Conservation (phyloP, 1,140 invertebrate genomes). For the Drosophila chauvacae region DNA sequence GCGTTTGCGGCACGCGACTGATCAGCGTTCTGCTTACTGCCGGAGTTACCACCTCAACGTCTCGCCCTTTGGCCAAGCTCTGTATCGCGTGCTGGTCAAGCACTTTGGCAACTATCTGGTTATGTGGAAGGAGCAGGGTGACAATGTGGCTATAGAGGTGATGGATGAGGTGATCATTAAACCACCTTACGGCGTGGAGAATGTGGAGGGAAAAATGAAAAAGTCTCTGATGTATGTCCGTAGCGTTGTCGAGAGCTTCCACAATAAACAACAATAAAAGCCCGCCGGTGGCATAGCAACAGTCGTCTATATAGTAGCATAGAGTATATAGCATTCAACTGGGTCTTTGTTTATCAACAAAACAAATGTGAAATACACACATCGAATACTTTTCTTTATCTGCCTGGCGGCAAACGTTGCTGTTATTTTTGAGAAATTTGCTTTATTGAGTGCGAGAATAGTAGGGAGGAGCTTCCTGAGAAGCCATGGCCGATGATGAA, state of each 20-base stretch:
- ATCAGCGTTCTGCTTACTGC: slow-evolving; percentile 10
- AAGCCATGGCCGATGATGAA: slow-evolving; percentile 75
- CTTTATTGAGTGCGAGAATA: slow-evolving; percentile 4
- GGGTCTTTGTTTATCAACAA: slow-evolving; percentile 66
- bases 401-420: slow-evolving; percentile 14
- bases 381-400: slow-evolving; percentile 45
- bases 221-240: slow-evolving; percentile 36
- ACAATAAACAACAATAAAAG: slow-evolving; percentile 24
- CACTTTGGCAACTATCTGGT: slow-evolving; percentile 31
- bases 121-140: slow-evolving; percentile 18
- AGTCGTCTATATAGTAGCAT: background rate
- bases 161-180: slow-evolving; percentile 34
- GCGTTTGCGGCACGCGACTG: slow-evolving; percentile 22
- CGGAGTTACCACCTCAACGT: slow-evolving; percentile 19
- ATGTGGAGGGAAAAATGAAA: slow-evolving; percentile 20
- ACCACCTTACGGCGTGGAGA: slow-evolving; percentile 40
- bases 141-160: slow-evolving; percentile 27
- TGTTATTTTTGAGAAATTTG: slow-evolving; percentile 13
- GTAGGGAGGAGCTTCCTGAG: background rate
- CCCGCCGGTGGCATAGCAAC: slow-evolving; percentile 31
- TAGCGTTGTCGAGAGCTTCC: slow-evolving; percentile 31
- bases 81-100: slow-evolving; percentile 28
- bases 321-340: slow-evolving; percentile 21
- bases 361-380: slow-evolving; percentile 34
- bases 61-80: slow-evolving; percentile 20